Base-by-base conservation (phyloP, 2,113 vertebrate species). In the Brachypteracias leptosomus region DNA sequence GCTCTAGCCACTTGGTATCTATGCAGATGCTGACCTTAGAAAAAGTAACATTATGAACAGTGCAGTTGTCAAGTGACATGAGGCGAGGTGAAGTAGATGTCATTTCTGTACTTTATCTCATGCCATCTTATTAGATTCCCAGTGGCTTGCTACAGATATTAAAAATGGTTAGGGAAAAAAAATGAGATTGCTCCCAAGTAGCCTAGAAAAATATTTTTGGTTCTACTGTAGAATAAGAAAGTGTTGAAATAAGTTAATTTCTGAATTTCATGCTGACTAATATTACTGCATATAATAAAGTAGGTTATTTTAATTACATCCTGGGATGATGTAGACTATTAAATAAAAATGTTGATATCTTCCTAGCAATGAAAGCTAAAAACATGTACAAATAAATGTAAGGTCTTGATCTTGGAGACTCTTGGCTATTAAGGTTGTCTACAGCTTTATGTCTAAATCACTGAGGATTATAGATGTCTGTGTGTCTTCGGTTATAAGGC, bases 261-360 rank as follows among this genome's bases (percentile, higher is more conserved):
- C 10, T 72, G 33, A 55, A 87, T 91, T 79, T 94, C 61, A 87
- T 85, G 26, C 61, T 85, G 81, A 55, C 47, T 70, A 55, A 22
- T 81, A 55, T 38, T 71, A 31, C 61, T 84, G 12, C 31, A 44
- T 71, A 22, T 74, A 92, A 85, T 85, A 93, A 87, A 89, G 63
- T 51, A 82, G 71, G 26, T 36, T 67, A 40, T 89, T 89, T 81
- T 93, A 91, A 93, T 93, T 93, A 90, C 49, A 84, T 36, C 78
- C 67, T 92, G 42, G 17, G 49, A 90, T 71, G 33, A 82, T 89
- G 31, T 75, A 89, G 79, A 49, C 85, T 49, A 68, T 95, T 81
- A 75, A 92, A 77, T 91, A 49, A 82, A 87, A 90, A 71, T 35
- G 11, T 63, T 81, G 81, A 58, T 35, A 57, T 81, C 40, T 89